Percentiles rank a stretch among this genome's conserved stretches.
phyloP scores from a whole-genome alignment of 2,113 vertebrate species.

The Notechis scutatus region DNA sequence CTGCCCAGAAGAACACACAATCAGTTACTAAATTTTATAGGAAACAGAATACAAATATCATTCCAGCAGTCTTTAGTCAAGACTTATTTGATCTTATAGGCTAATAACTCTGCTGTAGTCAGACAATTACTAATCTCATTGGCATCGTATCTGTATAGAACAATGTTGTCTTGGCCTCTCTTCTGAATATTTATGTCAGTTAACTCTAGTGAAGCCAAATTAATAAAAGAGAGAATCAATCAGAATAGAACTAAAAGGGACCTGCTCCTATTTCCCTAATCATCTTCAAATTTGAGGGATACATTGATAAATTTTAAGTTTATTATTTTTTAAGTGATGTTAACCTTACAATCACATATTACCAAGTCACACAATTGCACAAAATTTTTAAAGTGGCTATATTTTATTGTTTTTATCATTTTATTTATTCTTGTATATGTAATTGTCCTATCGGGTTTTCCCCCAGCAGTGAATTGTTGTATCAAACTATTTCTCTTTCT shows the following conservation, averaged over 20 bases:
- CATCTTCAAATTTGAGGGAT: not conserved
- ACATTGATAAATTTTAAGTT: not conserved
- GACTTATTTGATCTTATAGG: not conserved
- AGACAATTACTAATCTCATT: too few species aligned
- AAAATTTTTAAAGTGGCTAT: not conserved
- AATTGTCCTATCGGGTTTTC: not conserved
- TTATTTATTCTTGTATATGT: not conserved
- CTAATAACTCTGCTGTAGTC: not conserved
- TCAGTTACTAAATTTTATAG: not conserved
- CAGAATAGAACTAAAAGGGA: not conserved
- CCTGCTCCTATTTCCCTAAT: not conserved
- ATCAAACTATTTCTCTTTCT: not conserved
- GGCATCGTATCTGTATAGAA: not conserved
- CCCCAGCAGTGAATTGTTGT: not conserved
- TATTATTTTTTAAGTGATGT: not conserved
- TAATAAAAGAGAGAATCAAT: not conserved
- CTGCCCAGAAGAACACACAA: not conserved
- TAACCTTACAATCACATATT: not conserved
- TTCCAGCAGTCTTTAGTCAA: not conserved
- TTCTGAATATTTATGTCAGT: not conserved
- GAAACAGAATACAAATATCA: not conserved
- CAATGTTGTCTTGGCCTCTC: not conserved
- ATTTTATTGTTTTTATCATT: not conserved
- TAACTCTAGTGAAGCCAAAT: not conserved
- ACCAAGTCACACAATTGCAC: too few species aligned